phyloP scores from a whole-genome alignment of 2,113 vertebrate genomes.

The Atrichornis clamosus region DNA sequence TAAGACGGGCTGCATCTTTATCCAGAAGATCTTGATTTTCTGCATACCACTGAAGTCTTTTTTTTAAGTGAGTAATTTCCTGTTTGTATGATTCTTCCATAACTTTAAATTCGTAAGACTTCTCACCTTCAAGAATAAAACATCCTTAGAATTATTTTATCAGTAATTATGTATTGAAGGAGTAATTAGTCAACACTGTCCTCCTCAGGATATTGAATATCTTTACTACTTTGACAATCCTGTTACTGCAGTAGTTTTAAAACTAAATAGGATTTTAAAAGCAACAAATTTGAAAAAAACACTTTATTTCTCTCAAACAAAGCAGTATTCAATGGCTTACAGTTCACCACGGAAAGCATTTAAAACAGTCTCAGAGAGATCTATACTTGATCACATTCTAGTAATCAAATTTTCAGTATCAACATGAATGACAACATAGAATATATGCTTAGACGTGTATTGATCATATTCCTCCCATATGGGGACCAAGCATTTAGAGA shows the following conservation, averaged over 20 bases:
- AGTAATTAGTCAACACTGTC: neutral
- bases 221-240: neutral
- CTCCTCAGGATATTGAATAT: neutral
- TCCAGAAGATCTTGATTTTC: conserved; percentile 93
- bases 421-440: neutral
- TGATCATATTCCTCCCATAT: neutral
- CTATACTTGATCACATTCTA: neutral
- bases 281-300: neutral
- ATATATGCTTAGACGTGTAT: neutral
- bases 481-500: neutral
- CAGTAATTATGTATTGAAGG: neutral
- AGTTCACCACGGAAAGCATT: neutral
- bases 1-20: conserved; percentile 82
- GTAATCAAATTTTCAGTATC: neutral
- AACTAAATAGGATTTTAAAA: neutral
- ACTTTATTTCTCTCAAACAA: neutral
- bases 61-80: conserved; percentile 82
- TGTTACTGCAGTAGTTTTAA: neutral
- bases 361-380: neutral
- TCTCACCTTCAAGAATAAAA: conserved; percentile 75
- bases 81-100: conserved; percentile 84
- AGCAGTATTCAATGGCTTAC: neutral
- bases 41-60: conserved; percentile 87
- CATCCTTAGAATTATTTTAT: neutral
- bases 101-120: conserved; percentile 78